phyloP scores from a whole-genome alignment of 2,888 invertebrate species.

The Portevinia maculata region DNA sequence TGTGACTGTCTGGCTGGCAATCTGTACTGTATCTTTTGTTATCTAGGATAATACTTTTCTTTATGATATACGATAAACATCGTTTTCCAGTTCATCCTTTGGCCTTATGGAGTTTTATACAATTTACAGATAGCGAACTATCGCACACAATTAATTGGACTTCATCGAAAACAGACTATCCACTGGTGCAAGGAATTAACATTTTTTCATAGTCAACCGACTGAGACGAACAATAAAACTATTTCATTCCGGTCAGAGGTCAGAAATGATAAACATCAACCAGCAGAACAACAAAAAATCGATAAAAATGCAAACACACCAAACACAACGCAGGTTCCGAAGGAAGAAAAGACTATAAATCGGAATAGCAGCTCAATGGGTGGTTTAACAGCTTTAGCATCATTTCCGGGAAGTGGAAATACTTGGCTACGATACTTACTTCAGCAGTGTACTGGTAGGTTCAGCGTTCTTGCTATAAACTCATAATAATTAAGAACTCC shows the following conservation, averaged over 20 bases:
- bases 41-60: no score
- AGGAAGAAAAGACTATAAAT: conserved; percentile 37
- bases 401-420: conserved; percentile 93
- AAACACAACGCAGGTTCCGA: conserved; percentile 44
- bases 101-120: conserved; percentile 7
- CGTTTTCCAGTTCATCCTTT: neutral
- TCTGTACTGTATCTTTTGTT: no score
- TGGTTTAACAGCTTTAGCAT: conserved; percentile 86
- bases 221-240: conserved; percentile 45
- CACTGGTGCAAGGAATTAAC: conserved; percentile 82
- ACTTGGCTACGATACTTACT: conserved; percentile 92
- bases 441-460: conserved; percentile 89
- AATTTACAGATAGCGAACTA: conserved; percentile 79
- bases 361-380: conserved; percentile 38
- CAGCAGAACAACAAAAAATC: conserved; percentile 23
- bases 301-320: conserved; percentile 43
- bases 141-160: conserved; percentile 79
- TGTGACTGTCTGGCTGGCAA: no score
- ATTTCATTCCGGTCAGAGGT: conserved; percentile 43
- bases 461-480: no score
- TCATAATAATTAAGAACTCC: neutral
- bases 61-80: no score
- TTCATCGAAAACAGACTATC: conserved; percentile 80
- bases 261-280: conserved; percentile 24
- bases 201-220: conserved; percentile 77